Percentiles rank a stretch among this genome's conserved stretches.
Conservation (phyloP, 2,113 vertebrate genomes). For the Podocnemis expansa region DNA sequence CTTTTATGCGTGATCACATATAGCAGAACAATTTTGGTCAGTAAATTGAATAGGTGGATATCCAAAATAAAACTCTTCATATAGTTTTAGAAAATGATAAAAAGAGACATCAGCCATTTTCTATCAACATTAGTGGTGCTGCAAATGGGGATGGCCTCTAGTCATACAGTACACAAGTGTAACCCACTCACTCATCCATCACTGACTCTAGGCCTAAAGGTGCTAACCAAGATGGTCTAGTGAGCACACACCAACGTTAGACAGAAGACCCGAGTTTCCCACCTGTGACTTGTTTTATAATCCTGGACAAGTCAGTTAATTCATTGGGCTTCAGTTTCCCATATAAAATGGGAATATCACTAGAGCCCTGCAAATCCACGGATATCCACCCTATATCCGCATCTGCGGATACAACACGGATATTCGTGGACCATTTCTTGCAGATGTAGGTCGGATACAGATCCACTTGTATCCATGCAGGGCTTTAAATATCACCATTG, state of each 20-base stretch:
- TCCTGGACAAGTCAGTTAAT: background rate
- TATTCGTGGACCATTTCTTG: too few relatives aligned
- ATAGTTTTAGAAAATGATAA: background rate
- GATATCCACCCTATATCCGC: too few relatives aligned
- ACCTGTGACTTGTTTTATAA: background rate
- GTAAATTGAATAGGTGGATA: background rate
- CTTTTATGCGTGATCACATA: background rate
- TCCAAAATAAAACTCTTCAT: background rate
- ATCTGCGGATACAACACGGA: too few relatives aligned
- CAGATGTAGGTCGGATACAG: too few relatives aligned
- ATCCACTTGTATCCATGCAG: too few relatives aligned
- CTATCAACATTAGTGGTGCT: background rate
- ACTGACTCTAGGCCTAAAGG: background rate
- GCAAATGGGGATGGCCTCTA: background rate
- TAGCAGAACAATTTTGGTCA: background rate
- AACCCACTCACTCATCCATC: background rate
- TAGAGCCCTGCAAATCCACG: too few relatives aligned
- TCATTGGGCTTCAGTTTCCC: background rate
- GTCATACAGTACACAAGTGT: background rate
- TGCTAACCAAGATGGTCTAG: background rate
- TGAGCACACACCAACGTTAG: fast-evolving
- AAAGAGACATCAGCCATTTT: background rate
- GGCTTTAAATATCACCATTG: too few relatives aligned
- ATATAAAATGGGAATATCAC: background rate
- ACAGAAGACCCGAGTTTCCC: background rate